Conservation (phyloP, 2,113 vertebrate genomes). For the Lichenostomus cassidix region DNA sequence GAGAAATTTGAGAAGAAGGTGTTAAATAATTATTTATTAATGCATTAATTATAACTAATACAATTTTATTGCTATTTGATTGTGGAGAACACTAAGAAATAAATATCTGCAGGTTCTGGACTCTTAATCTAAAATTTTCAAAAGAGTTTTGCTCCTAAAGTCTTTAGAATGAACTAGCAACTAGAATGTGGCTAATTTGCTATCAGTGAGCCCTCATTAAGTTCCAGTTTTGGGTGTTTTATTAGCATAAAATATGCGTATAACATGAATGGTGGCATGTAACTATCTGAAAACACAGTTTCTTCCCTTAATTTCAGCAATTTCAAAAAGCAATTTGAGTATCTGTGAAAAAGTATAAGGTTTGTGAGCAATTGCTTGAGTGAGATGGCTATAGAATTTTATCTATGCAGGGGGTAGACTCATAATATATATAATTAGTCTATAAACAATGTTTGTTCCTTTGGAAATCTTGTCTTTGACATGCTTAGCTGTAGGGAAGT, state of each 20-base stretch:
- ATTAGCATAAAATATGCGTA: rapidly evolving
- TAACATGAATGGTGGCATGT: neutral
- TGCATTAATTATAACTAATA: neutral
- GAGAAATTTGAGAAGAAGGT: neutral
- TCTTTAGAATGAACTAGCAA: neutral
- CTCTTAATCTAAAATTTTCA: neutral
- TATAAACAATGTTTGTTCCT: neutral
- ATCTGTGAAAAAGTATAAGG: neutral
- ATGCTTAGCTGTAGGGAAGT: neutral
- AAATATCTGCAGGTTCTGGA: neutral
- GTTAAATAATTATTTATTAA: neutral
- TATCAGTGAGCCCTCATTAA: neutral
- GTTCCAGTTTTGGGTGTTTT: neutral
- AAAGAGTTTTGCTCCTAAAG: rapidly evolving
- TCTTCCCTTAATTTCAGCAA: neutral
- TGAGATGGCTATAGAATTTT: neutral
- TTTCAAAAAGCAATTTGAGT: neutral
- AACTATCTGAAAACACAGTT: neutral
- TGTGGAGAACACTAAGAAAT: neutral
- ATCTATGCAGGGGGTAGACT: neutral
- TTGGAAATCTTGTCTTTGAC: neutral
- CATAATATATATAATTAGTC: neutral
- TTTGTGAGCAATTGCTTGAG: neutral
- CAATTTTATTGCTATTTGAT: neutral
- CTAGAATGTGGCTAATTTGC: neutral